Evolutionary conservation across 1,140 invertebrate genomes (phyloP).

Genomic region (Hestina assimilis): DNA sequence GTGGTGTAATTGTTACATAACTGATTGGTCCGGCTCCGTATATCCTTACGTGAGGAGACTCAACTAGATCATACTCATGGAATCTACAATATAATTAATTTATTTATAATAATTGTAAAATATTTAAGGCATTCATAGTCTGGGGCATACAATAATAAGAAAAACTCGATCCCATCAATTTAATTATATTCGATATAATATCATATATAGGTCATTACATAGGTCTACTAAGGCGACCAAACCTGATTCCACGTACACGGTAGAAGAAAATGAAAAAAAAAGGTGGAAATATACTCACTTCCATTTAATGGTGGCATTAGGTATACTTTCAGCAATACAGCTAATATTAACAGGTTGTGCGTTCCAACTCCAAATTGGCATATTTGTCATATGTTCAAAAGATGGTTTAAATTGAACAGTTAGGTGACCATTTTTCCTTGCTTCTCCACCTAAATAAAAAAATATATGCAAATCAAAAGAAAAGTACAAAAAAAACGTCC

Average conservation of each 20-base stretch:
- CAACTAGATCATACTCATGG: conserved; percentile 75
- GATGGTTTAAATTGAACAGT: conserved; percentile 90
- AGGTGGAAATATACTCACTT: conserved; percentile 66
- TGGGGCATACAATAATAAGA: no score
- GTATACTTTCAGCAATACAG: conserved; percentile 93
- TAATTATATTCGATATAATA: no score
- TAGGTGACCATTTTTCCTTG: conserved; percentile 88
- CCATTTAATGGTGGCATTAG: conserved; percentile 95
- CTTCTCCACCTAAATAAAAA: conserved; percentile 78
- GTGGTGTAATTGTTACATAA: conserved; percentile 83
- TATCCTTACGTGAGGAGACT: conserved; percentile 80
- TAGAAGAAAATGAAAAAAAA: conserved; percentile 2
- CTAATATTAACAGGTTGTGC: conserved; percentile 88
- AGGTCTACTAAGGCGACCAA: no score
- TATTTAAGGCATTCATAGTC: no score
- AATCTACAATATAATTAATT: conserved; percentile 50
- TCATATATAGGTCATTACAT: no score
- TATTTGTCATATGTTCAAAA: conserved; percentile 86
- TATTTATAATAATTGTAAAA: conserved; percentile 2
- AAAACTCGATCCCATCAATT: no score
- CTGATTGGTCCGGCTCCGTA: conserved; percentile 84
- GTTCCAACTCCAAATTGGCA: conserved; percentile 89
- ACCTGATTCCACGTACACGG: no score
- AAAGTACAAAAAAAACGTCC: background rate
- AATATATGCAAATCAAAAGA: background rate